A percentile compares a stretch with the other conserved stretches of the same genome.
phyloP scores from a whole-genome alignment of 1,140 invertebrate genomes.

The Phthorimaea operculella region DNA sequence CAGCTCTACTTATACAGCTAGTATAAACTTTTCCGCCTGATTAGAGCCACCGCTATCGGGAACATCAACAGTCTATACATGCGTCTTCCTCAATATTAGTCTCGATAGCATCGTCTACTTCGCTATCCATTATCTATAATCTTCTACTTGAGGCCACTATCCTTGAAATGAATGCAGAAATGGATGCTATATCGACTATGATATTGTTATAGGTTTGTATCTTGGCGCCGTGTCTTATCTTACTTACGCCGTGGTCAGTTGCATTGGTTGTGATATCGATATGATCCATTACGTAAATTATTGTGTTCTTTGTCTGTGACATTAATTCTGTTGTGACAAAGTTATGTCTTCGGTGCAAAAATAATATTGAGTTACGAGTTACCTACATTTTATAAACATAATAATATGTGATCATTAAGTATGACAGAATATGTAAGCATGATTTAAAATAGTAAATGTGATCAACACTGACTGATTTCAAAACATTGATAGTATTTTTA shows the following conservation, averaged over 20 bases:
- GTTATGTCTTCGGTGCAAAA: neutral
- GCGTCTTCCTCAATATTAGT: neutral
- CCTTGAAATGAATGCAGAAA: neutral
- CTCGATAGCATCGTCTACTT: constrained; percentile 27
- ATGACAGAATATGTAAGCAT: too few species aligned
- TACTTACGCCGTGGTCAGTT: constrained; percentile 14
- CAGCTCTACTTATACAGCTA: neutral
- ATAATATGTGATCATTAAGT: too few species aligned
- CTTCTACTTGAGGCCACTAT: constrained; percentile 18
- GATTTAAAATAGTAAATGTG: too few species aligned
- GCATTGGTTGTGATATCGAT: constrained; percentile 10
- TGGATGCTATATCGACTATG: constrained; percentile 13
- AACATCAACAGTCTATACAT: neutral
- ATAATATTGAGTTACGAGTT: too few species aligned
- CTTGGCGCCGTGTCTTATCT: constrained; percentile 15
- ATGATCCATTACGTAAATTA: neutral
- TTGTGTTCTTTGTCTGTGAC: neutral
- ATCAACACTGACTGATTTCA: too few species aligned
- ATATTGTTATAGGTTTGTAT: constrained; percentile 21
- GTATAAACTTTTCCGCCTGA: neutral
- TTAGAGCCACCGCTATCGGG: constrained; percentile 12
- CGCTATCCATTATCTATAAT: constrained; percentile 27
- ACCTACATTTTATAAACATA: too few species aligned
- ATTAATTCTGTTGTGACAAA: neutral
- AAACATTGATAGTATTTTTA: too few species aligned